These are phyloP conservation scores for Cephonodes hylas DNA, from an alignment of 2,888 invertebrate species.

Conservation along the genomic window DNA sequence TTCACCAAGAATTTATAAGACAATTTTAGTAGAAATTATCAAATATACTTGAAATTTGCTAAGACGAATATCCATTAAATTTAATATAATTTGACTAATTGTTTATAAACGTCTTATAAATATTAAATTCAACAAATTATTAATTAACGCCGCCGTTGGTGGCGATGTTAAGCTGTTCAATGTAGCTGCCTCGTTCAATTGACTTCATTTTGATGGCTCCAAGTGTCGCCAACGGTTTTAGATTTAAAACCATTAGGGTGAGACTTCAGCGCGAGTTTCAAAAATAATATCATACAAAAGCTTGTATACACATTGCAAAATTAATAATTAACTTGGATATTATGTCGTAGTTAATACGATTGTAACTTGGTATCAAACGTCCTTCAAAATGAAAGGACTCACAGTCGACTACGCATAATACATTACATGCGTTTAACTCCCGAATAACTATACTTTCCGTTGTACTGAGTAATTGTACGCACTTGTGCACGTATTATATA, in stretches of 20 bases:
- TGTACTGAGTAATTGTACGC: not conserved
- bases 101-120: not conserved
- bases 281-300: not conserved
- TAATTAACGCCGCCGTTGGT: not conserved
- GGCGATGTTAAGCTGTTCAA: not conserved
- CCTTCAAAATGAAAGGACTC: not conserved
- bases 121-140: not conserved
- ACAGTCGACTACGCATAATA: not conserved
- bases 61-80: not conserved
- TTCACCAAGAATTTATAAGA: not conserved
- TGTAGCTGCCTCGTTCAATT: conserved; percentile 3
- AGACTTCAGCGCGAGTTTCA: not conserved
- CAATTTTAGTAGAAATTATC: not conserved
- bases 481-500: not conserved
- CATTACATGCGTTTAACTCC: not conserved
- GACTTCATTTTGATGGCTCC: not conserved
- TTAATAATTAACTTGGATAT: not conserved
- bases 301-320: not conserved
- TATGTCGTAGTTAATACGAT: not conserved
- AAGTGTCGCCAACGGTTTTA: not conserved
- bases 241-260: not conserved
- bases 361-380: not conserved
- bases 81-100: not conserved
- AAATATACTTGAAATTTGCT: not conserved
- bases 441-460: not conserved